Evolutionary conservation across 2,888 invertebrate genomes (phyloP).

Genomic region (Chalcis sispes): DNA sequence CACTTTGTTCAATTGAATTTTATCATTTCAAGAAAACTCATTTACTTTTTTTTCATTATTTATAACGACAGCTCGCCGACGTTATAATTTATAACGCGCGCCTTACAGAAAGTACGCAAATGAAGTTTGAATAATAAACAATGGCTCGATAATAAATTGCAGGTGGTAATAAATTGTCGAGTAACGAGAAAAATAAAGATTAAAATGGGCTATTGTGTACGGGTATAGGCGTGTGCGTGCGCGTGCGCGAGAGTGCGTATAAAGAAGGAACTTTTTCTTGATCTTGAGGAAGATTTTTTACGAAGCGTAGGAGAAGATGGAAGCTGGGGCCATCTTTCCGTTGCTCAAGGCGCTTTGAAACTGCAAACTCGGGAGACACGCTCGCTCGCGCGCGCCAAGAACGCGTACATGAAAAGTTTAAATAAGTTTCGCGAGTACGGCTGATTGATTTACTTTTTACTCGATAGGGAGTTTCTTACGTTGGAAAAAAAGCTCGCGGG

Average conservation of each 20-base stretch:
- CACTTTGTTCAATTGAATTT: no score
- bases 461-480: slow-evolving; percentile 61
- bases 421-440: slow-evolving; percentile 67
- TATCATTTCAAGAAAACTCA: no score
- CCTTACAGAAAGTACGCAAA: no score
- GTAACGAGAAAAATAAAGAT: slow-evolving; percentile 21
- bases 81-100: no score
- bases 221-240: no score
- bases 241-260: not conserved
- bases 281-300: slow-evolving; percentile 31
- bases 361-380: slow-evolving; percentile 55
- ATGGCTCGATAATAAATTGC: no score
- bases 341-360: slow-evolving; percentile 59
- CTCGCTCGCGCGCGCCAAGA: slow-evolving; percentile 52
- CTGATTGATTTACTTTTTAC: slow-evolving; percentile 73
- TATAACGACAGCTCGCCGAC: no score
- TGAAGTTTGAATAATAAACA: no score
- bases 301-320: slow-evolving; percentile 57
- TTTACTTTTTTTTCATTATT: no score
- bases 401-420: slow-evolving; percentile 64
- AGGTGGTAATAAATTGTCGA: slow-evolving; percentile 14
- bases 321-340: slow-evolving; percentile 57
- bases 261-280: slow-evolving; percentile 17
- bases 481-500: not conserved
- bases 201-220: slow-evolving; percentile 15